phyloP scores from a whole-genome alignment of 2,888 invertebrate genomes.

The Eilema caniola region DNA sequence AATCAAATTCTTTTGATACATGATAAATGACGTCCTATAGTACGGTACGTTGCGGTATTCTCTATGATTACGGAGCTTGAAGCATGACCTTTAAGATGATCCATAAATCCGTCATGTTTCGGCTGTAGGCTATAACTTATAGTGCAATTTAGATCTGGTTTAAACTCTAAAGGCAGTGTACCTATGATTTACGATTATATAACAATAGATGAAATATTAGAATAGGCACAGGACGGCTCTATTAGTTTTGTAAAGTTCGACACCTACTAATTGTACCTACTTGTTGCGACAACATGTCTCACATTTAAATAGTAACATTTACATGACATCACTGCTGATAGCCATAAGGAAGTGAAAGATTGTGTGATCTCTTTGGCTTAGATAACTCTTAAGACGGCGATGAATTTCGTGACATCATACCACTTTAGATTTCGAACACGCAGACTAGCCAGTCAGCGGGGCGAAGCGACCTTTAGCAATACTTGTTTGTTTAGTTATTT shows the following conservation, averaged over 20 bases:
- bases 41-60: constrained; percentile 26
- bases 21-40: constrained; percentile 40
- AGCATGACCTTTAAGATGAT: constrained; percentile 42
- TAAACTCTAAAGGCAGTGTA: constrained; percentile 23
- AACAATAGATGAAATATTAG: constrained; percentile 22
- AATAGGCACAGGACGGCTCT: neutral
- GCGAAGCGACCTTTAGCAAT: constrained; percentile 35
- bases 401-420: constrained; percentile 46
- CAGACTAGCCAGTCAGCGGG: constrained; percentile 29
- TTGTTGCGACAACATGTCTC: constrained; percentile 33
- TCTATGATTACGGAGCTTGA: constrained; percentile 38
- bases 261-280: constrained; percentile 38
- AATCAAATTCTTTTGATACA: constrained; percentile 51
- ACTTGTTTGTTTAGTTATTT: constrained; percentile 24
- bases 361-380: constrained; percentile 52
- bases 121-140: constrained; percentile 36
- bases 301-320: constrained; percentile 40
- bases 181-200: constrained; percentile 30
- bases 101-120: constrained; percentile 34
- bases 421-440: constrained; percentile 46
- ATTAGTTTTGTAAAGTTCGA: constrained; percentile 10
- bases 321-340: constrained; percentile 43
- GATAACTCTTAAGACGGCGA: constrained; percentile 47
- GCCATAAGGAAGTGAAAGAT: constrained; percentile 58
- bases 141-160: constrained; percentile 26